Conservation (phyloP, 2,888 invertebrate genomes). For the Melieria crassipennis region DNA sequence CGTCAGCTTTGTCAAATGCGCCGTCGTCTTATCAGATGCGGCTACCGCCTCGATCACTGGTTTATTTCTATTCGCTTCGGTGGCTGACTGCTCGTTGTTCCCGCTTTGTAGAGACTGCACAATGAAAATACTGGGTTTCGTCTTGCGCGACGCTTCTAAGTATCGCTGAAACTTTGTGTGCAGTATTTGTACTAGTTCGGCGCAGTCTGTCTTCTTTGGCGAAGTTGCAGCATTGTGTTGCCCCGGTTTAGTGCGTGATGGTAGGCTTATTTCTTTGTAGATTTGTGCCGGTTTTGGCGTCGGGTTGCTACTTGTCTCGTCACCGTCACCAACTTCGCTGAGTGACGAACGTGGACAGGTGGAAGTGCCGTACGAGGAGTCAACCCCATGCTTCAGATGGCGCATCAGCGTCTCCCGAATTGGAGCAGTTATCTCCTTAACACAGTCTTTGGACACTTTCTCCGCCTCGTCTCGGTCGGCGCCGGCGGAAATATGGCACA, state of each 20-base stretch:
- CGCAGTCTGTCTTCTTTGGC: not conserved
- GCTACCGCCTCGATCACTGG: not conserved
- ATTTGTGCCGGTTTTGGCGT: slow-evolving; percentile 20
- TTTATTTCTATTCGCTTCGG: not conserved
- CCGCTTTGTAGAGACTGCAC: slow-evolving; percentile 47
- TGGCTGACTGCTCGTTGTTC: not conserved
- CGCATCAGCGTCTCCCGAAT: slow-evolving; percentile 35
- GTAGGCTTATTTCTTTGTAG: not conserved
- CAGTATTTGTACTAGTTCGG: slow-evolving; percentile 34
- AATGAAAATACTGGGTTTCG: slow-evolving; percentile 60
- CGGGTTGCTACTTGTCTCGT: slow-evolving; percentile 26
- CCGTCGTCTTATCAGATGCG: too few species aligned
- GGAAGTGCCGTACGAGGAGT: slow-evolving; percentile 43
- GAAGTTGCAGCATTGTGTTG: not conserved
- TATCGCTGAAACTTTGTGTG: slow-evolving; percentile 48
- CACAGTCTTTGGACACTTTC: slow-evolving; percentile 30
- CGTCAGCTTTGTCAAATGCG: too few species aligned
- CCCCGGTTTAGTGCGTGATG: slow-evolving; percentile 2
- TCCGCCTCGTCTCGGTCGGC: slow-evolving; percentile 27
- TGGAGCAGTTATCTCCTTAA: slow-evolving; percentile 36
- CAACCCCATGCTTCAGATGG: slow-evolving; percentile 15
- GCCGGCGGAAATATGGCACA: slow-evolving; percentile 42
- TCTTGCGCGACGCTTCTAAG: slow-evolving; percentile 56
- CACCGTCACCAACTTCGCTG: slow-evolving; percentile 36
- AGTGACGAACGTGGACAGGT: slow-evolving; percentile 45